phyloP scores from a whole-genome alignment of 2,888 invertebrate genomes.

The Drosophila prolongata region DNA sequence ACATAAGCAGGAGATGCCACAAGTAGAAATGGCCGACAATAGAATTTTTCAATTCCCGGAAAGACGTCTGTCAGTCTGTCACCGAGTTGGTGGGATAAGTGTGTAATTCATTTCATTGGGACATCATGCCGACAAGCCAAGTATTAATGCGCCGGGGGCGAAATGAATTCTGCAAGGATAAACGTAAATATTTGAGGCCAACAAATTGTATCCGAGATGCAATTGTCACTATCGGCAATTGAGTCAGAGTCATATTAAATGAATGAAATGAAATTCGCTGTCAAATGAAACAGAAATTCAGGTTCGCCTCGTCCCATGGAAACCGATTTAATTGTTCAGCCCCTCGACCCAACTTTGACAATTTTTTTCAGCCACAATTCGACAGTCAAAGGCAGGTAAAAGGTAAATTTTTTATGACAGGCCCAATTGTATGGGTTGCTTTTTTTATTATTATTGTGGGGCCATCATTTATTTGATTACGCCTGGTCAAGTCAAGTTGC shows the following conservation, averaged over 20 bases:
- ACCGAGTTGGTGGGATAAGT: constrained; percentile 45
- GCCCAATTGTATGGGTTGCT: constrained; percentile 14
- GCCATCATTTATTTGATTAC: constrained; percentile 67
- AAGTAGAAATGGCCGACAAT: constrained; percentile 37
- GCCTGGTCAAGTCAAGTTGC: constrained; percentile 41
- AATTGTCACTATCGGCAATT: constrained; percentile 59
- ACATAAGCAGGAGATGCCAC: constrained; percentile 48
- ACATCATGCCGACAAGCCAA: constrained; percentile 14
- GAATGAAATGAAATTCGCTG: constrained; percentile 32
- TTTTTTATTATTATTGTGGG: constrained; percentile 7
- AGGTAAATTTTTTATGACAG: constrained; percentile 54
- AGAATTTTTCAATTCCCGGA: constrained; percentile 47
- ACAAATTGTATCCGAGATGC: constrained; percentile 54
- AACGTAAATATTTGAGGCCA: constrained; percentile 41
- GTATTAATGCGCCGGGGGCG: constrained; percentile 1
- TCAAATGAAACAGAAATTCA: constrained; percentile 39
- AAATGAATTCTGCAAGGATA: background rate
- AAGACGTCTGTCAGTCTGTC: constrained; percentile 29
- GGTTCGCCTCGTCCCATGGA: constrained; percentile 1
- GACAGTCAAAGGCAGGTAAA: constrained; percentile 34
- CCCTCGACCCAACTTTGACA: background rate
- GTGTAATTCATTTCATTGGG: constrained; percentile 69
- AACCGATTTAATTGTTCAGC: constrained; percentile 57
- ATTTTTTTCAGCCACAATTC: constrained; percentile 25
- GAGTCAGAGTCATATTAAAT: constrained; percentile 33